Conservation (phyloP, 2,113 vertebrate species). For the Chaenocephalus aceratus region DNA sequence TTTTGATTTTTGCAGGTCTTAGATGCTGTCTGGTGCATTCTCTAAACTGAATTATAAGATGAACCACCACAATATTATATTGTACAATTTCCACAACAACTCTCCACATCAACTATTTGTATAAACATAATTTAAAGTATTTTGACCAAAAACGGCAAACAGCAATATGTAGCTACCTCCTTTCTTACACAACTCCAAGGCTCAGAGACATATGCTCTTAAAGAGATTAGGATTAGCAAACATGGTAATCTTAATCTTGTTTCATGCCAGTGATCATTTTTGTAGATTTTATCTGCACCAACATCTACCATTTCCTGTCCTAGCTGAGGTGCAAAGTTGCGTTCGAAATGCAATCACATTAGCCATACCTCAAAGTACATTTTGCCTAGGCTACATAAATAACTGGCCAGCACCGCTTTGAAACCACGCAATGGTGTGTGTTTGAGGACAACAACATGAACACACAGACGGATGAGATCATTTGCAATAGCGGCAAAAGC, state of each 20-base stretch:
- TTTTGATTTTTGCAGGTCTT: too few relatives aligned
- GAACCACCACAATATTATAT: too few relatives aligned
- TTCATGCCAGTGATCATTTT: conserved; percentile 36
- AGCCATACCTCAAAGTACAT: background rate
- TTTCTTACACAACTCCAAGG: background rate
- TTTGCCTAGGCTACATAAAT: background rate
- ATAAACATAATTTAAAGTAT: background rate
- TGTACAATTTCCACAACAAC: too few relatives aligned
- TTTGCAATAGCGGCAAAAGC: too few relatives aligned
- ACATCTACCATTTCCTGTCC: background rate
- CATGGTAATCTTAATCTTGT: conserved; percentile 49
- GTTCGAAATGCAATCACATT: background rate
- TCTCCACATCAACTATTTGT: background rate
- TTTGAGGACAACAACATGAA: too few relatives aligned
- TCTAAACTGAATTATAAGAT: too few relatives aligned
- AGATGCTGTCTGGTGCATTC: too few relatives aligned
- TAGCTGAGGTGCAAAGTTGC: background rate
- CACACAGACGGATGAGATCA: too few relatives aligned
- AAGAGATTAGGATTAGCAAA: conserved; percentile 54
- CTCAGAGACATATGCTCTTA: conserved; percentile 21
- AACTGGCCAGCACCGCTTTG: too few relatives aligned
- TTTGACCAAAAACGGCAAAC: background rate
- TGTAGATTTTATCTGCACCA: conserved; percentile 35
- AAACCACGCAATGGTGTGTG: too few relatives aligned
- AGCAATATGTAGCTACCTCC: accelerated